These are phyloP conservation scores for Papilio glaucus DNA, from an alignment of 1,140 invertebrate genomes.

Conservation along the genomic window DNA sequence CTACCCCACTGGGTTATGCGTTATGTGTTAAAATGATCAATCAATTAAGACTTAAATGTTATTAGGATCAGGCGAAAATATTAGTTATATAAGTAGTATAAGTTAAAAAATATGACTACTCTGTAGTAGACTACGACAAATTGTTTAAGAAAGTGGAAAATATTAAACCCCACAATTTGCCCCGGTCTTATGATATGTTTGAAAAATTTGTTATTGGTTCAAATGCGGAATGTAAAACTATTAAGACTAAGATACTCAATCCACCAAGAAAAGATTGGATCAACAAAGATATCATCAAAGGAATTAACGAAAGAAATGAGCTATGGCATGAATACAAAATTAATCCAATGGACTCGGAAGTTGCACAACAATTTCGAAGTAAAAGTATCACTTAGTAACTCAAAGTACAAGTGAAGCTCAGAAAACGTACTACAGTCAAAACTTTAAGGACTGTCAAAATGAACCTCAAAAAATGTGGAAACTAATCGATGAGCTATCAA, in stretches of 20 bases:
- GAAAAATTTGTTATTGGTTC: background rate
- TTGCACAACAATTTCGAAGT: constrained; percentile 29
- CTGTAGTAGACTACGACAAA: background rate
- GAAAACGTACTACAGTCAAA: too few species aligned
- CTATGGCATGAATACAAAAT: constrained; percentile 37
- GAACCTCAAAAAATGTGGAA: constrained; percentile 49
- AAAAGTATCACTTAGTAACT: constrained; percentile 40
- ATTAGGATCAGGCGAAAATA: too few species aligned
- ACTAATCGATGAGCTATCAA: constrained; percentile 39
- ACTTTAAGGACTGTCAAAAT: constrained; percentile 36
- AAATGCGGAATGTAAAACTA: constrained; percentile 35
- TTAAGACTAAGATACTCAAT: constrained; percentile 43
- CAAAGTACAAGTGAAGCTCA: too few species aligned
- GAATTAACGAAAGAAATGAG: constrained; percentile 41
- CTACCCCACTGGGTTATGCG: too few species aligned
- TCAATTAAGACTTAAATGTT: too few species aligned
- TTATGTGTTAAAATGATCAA: too few species aligned
- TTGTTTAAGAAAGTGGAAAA: background rate
- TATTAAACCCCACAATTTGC: background rate
- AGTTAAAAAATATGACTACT: background rate
- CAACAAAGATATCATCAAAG: constrained; percentile 41
- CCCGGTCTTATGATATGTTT: background rate
- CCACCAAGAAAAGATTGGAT: constrained; percentile 46
- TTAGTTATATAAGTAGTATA: too few species aligned
- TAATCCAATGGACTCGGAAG: constrained; percentile 15